A percentile compares a stretch with the other conserved stretches of the same genome.
phyloP scores from a whole-genome alignment of 2,797 vertebrate species.

The Thaleichthys pacificus region DNA sequence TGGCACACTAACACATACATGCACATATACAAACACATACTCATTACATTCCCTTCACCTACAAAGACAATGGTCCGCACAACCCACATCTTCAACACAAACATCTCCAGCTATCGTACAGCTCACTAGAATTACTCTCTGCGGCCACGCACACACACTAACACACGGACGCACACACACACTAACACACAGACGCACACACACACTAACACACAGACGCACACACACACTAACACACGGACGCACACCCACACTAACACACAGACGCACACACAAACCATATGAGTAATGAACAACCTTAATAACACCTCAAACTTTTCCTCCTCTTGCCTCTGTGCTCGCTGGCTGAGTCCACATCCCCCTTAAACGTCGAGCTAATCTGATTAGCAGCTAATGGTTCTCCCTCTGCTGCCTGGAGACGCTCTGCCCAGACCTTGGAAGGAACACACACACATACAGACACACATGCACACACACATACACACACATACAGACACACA shows the following conservation, averaged over 20 bases:
- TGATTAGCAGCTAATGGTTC: constrained; percentile 82
- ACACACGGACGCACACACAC: not conserved
- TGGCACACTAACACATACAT: not conserved
- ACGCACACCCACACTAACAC: constrained; percentile 15
- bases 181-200: constrained; percentile 19
- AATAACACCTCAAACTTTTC: constrained; percentile 82
- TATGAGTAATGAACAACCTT: constrained; percentile 79
- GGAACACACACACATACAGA: constrained; percentile 51
- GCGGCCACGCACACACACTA: not conserved
- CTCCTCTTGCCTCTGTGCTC: constrained; percentile 70
- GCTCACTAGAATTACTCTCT: not conserved
- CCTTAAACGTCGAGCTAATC: constrained; percentile 86
- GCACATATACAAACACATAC: not conserved
- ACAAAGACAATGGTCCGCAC: not conserved
- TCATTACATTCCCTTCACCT: not conserved
- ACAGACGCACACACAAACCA: constrained; percentile 21
- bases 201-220: constrained; percentile 22
- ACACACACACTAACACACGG: not conserved
- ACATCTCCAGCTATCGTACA: not conserved
- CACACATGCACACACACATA: constrained; percentile 2
- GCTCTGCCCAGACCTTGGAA: constrained; percentile 93
- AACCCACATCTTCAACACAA: not conserved
- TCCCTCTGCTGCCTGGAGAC: constrained; percentile 93
- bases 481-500: no score
- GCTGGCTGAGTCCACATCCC: constrained; percentile 78